These are phyloP conservation scores for Allobates femoralis DNA, from an alignment of 2,797 vertebrate species.

Conservation along the genomic window DNA sequence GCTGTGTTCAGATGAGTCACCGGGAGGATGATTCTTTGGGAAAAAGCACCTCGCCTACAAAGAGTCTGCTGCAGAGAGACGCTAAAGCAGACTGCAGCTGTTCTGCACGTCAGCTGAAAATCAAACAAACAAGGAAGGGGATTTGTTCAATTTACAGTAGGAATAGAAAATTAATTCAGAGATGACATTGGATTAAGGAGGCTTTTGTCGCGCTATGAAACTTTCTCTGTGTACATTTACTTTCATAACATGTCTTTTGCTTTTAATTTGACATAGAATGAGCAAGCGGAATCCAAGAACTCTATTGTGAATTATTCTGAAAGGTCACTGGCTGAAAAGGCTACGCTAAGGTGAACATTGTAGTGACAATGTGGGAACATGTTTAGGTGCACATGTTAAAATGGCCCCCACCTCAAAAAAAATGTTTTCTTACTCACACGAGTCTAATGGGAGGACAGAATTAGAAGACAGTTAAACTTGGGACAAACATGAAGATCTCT, in stretches of 20 bases:
- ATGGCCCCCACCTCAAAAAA: too few relatives aligned
- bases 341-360: constrained; percentile 40
- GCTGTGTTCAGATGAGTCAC: constrained; percentile 51
- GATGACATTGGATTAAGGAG: constrained; percentile 62
- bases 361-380: constrained; percentile 12
- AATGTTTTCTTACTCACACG: too few relatives aligned
- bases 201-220: constrained; percentile 50
- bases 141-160: constrained; percentile 64
- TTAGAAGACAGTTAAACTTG: not conserved
- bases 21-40: constrained; percentile 14
- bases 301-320: constrained; percentile 26
- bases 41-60: constrained; percentile 30
- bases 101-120: constrained; percentile 58
- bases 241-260: constrained; percentile 50
- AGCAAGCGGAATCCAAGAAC: constrained; percentile 29
- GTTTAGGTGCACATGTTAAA: not conserved
- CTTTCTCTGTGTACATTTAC: constrained; percentile 52
- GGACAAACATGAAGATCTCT: not conserved
- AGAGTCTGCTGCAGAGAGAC: constrained; percentile 41
- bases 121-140: constrained; percentile 62
- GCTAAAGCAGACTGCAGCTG: constrained; percentile 58
- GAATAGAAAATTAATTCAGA: constrained; percentile 63
- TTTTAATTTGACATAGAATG: constrained; percentile 42
- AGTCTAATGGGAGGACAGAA: not conserved
- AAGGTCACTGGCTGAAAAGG: constrained; percentile 36